Base-by-base conservation (phyloP, 2,888 invertebrate genomes). In the Augiades crinisus region DNA sequence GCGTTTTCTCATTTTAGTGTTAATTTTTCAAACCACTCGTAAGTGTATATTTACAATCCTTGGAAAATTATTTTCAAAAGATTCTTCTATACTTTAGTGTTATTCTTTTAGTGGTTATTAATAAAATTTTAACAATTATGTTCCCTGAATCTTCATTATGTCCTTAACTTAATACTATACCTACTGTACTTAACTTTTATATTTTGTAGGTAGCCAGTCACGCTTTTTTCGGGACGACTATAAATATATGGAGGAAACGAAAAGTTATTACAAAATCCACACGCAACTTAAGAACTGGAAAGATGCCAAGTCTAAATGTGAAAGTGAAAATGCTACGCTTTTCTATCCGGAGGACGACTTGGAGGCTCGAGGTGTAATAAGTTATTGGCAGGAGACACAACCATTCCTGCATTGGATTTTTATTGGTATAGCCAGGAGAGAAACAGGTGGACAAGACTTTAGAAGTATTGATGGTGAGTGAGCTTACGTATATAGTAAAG, bases 161-260 rank as follows among this genome's bases (percentile, higher is more conserved):
- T n/a, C n/a, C n/a, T n/a, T n/a, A n/a, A n/a, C n/a, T n/a, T n/a
- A n/a, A n/a, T n/a, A n/a, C n/a, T n/a, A n/a, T n/a, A n/a, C n/a
- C n/a, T n/a, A n/a, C n/a, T n/a, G n/a, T n/a, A n/a, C n/a, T n/a
- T n/a, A n/a, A n/a, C n/a, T n/a, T n/a, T n/a, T n/a, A n/a, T n/a
- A 34, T 36, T 78, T 78, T 63, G 61, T 60, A 5, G 56, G 62
- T 33, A 58, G 64, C 7, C 70, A 68, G 40, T 75, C n/a, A n/a
- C n/a, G n/a, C n/a, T n/a, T 75, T 57, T 85, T 84, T 55, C 72
- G 83, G 3, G 73, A 70, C 27, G 84, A 84, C 59, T 85, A 83
- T 59, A 68, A 51, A 3, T 83, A 65, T 54, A 36, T 81, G 44
- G 67, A 72, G 13, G 55, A 54, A 0, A 61, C 68, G 3, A 46